A percentile compares a stretch with the other conserved stretches of the same genome.
Conservation (phyloP, 2,888 invertebrate genomes). For the Prionchulus punctatus region DNA sequence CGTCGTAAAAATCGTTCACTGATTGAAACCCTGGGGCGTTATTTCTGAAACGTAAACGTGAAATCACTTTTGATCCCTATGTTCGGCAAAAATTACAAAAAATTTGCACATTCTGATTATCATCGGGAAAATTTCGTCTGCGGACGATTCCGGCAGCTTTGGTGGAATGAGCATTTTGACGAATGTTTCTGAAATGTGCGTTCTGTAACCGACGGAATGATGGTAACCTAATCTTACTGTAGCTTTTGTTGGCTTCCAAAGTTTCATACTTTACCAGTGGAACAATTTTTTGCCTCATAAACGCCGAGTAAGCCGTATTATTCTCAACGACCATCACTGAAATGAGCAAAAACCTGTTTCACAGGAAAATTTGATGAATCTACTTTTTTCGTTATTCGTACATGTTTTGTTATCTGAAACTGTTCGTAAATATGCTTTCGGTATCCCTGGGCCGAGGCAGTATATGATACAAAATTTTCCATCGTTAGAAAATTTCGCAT, state of each 20-base stretch:
- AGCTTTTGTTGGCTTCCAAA: conserved; percentile 71
- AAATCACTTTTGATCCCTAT: too few species aligned
- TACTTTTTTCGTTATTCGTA: neutral
- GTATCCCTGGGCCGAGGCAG: conserved; percentile 77
- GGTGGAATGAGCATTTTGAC: conserved; percentile 73
- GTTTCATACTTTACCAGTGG: conserved; percentile 74
- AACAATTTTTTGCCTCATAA: conserved; percentile 46
- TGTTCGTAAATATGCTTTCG: conserved; percentile 36
- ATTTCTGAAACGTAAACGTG: too few species aligned
- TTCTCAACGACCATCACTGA: neutral
- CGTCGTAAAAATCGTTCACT: too few species aligned
- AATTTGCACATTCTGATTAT: conserved; percentile 64
- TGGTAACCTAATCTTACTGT: too few species aligned
- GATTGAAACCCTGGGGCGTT: too few species aligned
- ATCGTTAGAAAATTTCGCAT: conserved; percentile 43
- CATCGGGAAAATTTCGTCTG: conserved; percentile 58
- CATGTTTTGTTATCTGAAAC: neutral
- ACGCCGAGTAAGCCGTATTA: neutral
- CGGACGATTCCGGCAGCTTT: conserved; percentile 74
- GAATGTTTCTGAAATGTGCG: conserved; percentile 49
- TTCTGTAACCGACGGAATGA: too few species aligned
- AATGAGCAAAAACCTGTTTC: neutral
- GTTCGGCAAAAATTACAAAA: neutral
- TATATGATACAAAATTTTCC: conserved; percentile 65
- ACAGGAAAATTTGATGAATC: too few species aligned